These are phyloP conservation scores for Nomada goodeniana DNA, from an alignment of 2,888 invertebrate genomes.

Conservation along the genomic window DNA sequence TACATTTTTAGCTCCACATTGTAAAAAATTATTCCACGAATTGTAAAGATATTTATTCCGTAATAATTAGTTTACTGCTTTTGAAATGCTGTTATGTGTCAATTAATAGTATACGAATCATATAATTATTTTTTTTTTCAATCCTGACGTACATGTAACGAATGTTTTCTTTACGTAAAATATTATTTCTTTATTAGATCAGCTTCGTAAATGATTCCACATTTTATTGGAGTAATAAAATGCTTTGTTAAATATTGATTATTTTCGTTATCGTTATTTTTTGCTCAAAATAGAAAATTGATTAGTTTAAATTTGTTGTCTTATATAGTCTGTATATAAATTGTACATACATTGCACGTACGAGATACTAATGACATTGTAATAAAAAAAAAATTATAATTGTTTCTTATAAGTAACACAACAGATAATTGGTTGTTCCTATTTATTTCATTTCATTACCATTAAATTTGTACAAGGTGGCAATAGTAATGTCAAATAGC, in stretches of 20 bases:
- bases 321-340: constrained; percentile 43
- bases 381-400: constrained; percentile 31
- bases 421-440: constrained; percentile 26
- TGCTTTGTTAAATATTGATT: constrained; percentile 14
- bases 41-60: constrained; percentile 14
- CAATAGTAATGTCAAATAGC: constrained; percentile 8
- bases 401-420: constrained; percentile 21
- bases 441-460: constrained; percentile 40
- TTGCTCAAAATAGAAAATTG: constrained; percentile 15
- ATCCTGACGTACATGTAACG: neutral
- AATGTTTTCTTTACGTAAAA: constrained; percentile 16
- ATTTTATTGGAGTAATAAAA: constrained; percentile 37
- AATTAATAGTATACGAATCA: neutral
- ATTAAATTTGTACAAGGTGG: constrained; percentile 20
- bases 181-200: constrained; percentile 41
- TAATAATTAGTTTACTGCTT: neutral
- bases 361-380: constrained; percentile 22
- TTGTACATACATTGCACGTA: constrained; percentile 50
- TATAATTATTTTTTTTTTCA: no score
- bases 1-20: constrained; percentile 56
- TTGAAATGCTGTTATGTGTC: neutral
- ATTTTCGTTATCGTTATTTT: constrained; percentile 35
- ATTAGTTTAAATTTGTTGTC: constrained; percentile 24
- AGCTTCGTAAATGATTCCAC: constrained; percentile 39
- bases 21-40: constrained; percentile 43